These are phyloP conservation scores for Actinia equina DNA, from an alignment of 64 coral and sea anemone species.

Conservation along the genomic window DNA sequence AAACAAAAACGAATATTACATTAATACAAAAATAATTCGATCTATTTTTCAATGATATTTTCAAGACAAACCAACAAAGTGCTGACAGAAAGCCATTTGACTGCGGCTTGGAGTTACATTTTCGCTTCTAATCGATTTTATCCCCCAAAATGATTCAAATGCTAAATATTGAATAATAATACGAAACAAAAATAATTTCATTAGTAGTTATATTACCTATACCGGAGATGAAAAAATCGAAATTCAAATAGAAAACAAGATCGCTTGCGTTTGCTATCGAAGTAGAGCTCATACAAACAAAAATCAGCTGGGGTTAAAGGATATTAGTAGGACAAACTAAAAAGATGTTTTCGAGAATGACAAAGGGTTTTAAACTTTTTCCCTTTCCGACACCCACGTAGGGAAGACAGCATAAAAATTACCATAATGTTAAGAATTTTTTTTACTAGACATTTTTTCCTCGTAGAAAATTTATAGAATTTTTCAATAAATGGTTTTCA, in stretches of 20 bases:
- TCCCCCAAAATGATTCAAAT: background rate
- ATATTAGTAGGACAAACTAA: background rate
- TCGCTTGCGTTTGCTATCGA: background rate
- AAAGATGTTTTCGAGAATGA: background rate
- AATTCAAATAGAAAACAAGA: background rate
- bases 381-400: background rate
- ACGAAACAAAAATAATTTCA: background rate
- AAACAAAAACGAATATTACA: background rate
- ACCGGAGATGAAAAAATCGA: background rate
- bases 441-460: background rate
- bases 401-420: background rate
- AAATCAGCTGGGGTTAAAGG: background rate
- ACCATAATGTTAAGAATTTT: background rate
- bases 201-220: background rate
- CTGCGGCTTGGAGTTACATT: background rate
- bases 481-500: background rate
- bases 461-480: background rate
- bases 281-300: background rate
- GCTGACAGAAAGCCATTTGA: constrained; percentile 5
- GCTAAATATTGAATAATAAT: background rate
- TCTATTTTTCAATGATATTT: background rate
- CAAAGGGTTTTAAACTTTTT: background rate
- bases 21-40: background rate
- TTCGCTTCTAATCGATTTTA: background rate
- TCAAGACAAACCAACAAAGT: background rate